phyloP scores from a whole-genome alignment of 1,140 invertebrate species.

The Portunus trituberculatus region DNA sequence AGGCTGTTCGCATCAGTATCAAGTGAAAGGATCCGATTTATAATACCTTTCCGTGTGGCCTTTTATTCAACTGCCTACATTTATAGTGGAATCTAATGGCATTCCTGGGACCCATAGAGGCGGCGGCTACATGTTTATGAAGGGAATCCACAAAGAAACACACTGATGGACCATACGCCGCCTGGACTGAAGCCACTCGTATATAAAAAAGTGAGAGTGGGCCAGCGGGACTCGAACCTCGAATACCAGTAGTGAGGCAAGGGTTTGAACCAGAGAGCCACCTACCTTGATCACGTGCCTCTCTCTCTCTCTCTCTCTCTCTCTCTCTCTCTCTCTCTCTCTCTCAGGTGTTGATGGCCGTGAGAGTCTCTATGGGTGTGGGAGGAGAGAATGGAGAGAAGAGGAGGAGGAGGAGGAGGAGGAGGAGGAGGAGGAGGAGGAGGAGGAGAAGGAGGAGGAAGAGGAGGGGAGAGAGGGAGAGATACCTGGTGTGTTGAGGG shows the following conservation, averaged over 20 bases:
- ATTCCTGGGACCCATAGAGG: background rate
- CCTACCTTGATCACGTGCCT: background rate
- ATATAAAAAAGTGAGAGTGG: conserved; percentile 12
- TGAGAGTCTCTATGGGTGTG: background rate
- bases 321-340: too few species aligned
- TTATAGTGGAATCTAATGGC: background rate
- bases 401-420: background rate
- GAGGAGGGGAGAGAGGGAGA: background rate
- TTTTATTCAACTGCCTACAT: background rate
- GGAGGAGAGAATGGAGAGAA: background rate
- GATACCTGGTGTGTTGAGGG: background rate
- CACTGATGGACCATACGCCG: background rate
- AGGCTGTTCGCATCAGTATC: background rate
- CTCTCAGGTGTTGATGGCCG: too few species aligned
- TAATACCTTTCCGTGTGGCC: background rate
- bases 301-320: background rate
- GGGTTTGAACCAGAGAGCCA: background rate
- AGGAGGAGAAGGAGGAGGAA: background rate
- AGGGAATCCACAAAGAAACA: background rate
- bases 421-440: background rate
- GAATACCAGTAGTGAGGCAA: background rate
- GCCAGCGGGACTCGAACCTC: background rate
- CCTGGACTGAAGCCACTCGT: background rate
- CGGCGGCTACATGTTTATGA: background rate
- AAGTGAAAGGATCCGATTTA: background rate